These are phyloP conservation scores for Tor tambroides DNA, from an alignment of 2,113 vertebrate species.

Conservation along the genomic window DNA sequence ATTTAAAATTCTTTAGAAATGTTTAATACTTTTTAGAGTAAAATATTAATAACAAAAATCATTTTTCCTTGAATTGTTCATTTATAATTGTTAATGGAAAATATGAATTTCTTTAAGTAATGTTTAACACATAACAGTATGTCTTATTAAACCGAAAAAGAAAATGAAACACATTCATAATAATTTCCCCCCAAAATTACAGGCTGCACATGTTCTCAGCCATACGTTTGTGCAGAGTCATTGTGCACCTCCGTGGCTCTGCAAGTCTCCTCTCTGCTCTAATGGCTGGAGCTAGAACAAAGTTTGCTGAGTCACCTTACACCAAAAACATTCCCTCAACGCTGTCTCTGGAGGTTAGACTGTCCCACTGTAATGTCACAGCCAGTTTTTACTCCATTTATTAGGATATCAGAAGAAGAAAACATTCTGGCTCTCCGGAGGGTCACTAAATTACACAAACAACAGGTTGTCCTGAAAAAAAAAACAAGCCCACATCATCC, in stretches of 20 bases:
- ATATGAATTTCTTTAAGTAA: background rate
- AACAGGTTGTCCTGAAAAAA: conserved; percentile 60
- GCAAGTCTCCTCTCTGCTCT: conserved; percentile 52
- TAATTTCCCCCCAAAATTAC: background rate
- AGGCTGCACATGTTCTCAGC: background rate
- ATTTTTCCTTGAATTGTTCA: background rate
- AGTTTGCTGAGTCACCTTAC: conserved; percentile 65
- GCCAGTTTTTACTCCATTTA: background rate
- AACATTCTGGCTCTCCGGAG: background rate
- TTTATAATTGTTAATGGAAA: background rate
- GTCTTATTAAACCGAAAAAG: background rate
- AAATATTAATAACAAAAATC: background rate
- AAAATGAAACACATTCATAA: background rate
- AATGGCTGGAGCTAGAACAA: conserved; percentile 50
- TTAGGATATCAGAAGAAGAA: background rate
- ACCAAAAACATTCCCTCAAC: conserved; percentile 62
- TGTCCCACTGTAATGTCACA: background rate
- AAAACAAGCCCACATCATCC: conserved; percentile 62
- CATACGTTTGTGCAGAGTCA: conserved; percentile 63
- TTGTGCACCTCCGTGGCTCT: conserved; percentile 60
- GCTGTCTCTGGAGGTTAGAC: conserved; percentile 44
- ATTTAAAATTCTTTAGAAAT: background rate
- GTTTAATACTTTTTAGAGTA: background rate
- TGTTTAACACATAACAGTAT: background rate
- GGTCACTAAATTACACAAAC: background rate